phyloP scores from a whole-genome alignment of 1,140 invertebrate species.

The Anagrus nilaparvatae region DNA sequence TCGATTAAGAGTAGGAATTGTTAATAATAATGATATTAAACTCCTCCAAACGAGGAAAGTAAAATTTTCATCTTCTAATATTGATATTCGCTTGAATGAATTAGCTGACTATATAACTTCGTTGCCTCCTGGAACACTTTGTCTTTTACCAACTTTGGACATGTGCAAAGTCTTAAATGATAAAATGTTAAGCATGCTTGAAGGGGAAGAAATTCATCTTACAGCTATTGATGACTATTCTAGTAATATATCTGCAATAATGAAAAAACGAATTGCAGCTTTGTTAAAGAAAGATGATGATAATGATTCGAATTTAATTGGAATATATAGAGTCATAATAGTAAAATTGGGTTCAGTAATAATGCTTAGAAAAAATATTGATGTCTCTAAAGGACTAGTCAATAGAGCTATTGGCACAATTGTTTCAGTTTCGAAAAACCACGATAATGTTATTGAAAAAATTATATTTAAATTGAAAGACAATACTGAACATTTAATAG shows the following conservation, averaged over 20 bases:
- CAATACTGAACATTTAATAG: conserved; percentile 10
- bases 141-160: background rate
- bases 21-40: conserved; percentile 11
- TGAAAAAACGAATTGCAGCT: conserved; percentile 12
- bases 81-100: conserved; percentile 8
- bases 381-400: conserved; percentile 7
- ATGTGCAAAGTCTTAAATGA: background rate
- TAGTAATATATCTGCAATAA: conserved; percentile 12
- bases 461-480: background rate
- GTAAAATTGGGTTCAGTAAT: conserved; percentile 18
- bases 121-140: conserved; percentile 12
- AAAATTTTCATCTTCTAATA: conserved; percentile 7
- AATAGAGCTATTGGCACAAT: conserved; percentile 11
- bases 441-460: background rate
- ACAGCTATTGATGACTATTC: background rate
- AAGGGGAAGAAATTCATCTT: background rate
- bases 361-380: conserved; percentile 13
- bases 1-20: conserved; percentile 12
- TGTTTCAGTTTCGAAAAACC: background rate
- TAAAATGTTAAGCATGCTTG: background rate
- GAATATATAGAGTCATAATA: conserved; percentile 16
- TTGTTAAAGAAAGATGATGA: conserved; percentile 1
- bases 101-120: conserved; percentile 15
- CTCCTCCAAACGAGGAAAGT: conserved; percentile 15
- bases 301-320: conserved; percentile 9